Conservation (phyloP, 2,888 invertebrate species). For the Ernsta delagoae region DNA sequence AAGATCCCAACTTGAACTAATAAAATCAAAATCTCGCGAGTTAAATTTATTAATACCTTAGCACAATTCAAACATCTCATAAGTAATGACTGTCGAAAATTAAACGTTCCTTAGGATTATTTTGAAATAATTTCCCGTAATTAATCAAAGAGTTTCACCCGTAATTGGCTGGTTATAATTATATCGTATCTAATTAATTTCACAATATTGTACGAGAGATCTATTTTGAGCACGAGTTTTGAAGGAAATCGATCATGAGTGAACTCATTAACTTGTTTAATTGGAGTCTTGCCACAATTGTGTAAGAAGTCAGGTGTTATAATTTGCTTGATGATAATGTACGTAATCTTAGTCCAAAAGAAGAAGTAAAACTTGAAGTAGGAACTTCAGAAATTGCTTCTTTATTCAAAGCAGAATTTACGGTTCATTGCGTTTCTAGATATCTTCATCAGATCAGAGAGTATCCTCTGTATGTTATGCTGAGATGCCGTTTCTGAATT, state of each 20-base stretch:
- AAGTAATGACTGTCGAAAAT: conserved; percentile 6
- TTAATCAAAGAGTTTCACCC: neutral
- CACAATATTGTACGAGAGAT: neutral
- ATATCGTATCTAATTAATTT: conserved; percentile 1
- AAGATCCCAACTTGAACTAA: neutral
- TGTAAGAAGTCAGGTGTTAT: no score
- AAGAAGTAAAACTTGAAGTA: no score
- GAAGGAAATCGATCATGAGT: neutral
- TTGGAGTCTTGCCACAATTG: neutral
- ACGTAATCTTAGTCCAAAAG: no score
- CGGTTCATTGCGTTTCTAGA: no score
- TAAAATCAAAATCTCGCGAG: neutral
- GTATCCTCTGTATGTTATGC: no score
- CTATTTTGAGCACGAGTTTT: neutral
- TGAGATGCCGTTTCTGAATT: no score
- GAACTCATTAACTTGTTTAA: neutral
- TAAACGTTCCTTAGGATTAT: neutral
- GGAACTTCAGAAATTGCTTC: no score
- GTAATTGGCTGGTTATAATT: conserved; percentile 1
- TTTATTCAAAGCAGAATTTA: no score
- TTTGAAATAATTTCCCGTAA: neutral
- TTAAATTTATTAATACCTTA: neutral
- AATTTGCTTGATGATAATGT: no score
- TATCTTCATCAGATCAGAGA: no score
- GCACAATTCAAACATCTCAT: neutral